Conservation (phyloP, 92 coral and sea anemone genomes). For the Epizoanthus illoricatus region DNA sequence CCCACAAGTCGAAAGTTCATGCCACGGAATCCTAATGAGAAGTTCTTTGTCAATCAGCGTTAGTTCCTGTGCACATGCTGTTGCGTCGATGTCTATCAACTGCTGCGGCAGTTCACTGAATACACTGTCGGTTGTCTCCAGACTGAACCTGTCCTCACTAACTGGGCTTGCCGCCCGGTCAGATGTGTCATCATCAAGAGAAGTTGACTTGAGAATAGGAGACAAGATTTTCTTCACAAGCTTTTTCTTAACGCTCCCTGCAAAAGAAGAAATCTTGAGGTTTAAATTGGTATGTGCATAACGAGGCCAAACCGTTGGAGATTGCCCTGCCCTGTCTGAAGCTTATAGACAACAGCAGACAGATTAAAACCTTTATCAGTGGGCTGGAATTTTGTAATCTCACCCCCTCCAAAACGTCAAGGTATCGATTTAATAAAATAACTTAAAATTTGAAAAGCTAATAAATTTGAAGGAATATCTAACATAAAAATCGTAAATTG, state of each 20-base stretch:
- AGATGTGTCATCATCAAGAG: slow-evolving; percentile 70
- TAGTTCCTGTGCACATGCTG: slow-evolving; percentile 85
- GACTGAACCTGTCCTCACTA: slow-evolving; percentile 65
- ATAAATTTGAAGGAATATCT: too few species aligned
- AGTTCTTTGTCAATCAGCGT: slow-evolving; percentile 95
- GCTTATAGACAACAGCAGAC: too few species aligned
- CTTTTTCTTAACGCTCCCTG: slow-evolving; percentile 91
- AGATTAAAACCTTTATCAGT: too few species aligned
- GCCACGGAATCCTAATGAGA: slow-evolving; percentile 92
- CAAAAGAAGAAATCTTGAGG: slow-evolving; percentile 2
- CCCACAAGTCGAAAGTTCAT: slow-evolving; percentile 91
- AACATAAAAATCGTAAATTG: too few species aligned
- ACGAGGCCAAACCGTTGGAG: too few species aligned
- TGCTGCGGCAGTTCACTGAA: slow-evolving; percentile 74
- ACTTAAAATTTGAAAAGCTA: too few species aligned
- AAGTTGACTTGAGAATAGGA: slow-evolving; percentile 85
- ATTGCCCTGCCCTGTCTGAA: too few species aligned
- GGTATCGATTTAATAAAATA: too few species aligned
- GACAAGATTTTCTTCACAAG: slow-evolving; percentile 91
- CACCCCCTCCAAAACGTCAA: too few species aligned
- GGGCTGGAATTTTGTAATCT: too few species aligned
- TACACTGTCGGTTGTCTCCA: slow-evolving; percentile 54
- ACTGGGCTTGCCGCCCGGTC: slow-evolving; percentile 75
- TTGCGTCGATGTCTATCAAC: slow-evolving; percentile 84
- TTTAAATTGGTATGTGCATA: too few species aligned